Percentiles rank a stretch among this genome's conserved stretches.
Evolutionary conservation across 1,140 invertebrate genomes (phyloP).

Genomic region (Pinna nobilis): DNA sequence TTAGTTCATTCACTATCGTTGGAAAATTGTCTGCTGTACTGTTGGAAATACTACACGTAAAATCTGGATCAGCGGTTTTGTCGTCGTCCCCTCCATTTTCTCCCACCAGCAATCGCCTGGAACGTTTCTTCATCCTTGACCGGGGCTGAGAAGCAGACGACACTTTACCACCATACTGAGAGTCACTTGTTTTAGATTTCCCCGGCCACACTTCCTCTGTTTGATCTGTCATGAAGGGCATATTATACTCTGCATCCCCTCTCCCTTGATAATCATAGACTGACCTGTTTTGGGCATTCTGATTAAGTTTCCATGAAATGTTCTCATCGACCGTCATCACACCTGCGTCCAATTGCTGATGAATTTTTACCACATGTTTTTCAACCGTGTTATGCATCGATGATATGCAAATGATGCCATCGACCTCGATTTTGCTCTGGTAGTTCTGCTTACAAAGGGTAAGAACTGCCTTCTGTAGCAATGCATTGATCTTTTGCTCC

Average conservation of each 20-base stretch:
- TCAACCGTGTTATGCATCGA: not conserved
- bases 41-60: constrained; percentile 4
- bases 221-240: not conserved
- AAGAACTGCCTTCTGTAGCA: constrained; percentile 2
- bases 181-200: not conserved
- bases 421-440: constrained; percentile 6
- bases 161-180: not conserved
- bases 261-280: not conserved
- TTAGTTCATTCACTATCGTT: not conserved
- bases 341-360: not conserved
- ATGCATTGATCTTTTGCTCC: constrained; percentile 8
- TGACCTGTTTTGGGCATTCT: not conserved
- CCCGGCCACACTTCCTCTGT: not conserved
- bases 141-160: not conserved
- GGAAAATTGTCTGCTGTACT: constrained; percentile 9
- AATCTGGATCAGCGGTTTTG: too few relatives aligned
- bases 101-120: too few relatives aligned
- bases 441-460: constrained; percentile 8
- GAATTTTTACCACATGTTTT: constrained; percentile 9
- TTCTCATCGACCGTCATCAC: not conserved
- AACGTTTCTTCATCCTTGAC: constrained; percentile 5
- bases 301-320: not conserved
- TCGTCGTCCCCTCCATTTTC: constrained; percentile 3
- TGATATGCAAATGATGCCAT: constrained; percentile 16
- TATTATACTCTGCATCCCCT: not conserved